Conservation (phyloP, 1,140 invertebrate genomes). For the Sminthurides bifidus region DNA sequence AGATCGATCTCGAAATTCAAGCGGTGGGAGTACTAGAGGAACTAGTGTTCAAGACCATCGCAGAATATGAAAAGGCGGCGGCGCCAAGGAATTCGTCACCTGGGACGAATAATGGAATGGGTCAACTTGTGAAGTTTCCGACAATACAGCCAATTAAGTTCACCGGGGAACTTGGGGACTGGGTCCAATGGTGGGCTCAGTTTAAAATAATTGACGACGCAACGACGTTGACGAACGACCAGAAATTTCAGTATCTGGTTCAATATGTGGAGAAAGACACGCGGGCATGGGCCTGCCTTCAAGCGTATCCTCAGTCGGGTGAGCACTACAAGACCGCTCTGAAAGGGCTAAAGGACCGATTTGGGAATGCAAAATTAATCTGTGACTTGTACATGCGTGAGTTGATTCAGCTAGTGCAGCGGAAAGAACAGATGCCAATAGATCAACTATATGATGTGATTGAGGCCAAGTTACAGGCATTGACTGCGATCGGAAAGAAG, state of each 20-base stretch:
- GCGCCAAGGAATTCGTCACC: no score
- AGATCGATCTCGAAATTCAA: no score
- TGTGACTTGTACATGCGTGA: slow-evolving; percentile 6
- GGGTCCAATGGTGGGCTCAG: slow-evolving; percentile 35
- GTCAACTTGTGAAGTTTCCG: no score
- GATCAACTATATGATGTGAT: slow-evolving; percentile 29
- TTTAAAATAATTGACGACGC: slow-evolving; percentile 36
- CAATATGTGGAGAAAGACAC: slow-evolving; percentile 21
- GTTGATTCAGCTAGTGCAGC: not conserved
- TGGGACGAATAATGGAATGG: no score
- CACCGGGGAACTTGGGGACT: slow-evolving; percentile 33
- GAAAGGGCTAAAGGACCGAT: slow-evolving; percentile 3
- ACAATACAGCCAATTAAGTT: slow-evolving; percentile 34
- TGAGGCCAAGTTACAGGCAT: slow-evolving; percentile 31
- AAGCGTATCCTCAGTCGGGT: not conserved
- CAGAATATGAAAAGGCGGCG: no score
- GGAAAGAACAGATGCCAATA: slow-evolving; percentile 4
- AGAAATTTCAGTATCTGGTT: slow-evolving; percentile 33
- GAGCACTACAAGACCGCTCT: no score
- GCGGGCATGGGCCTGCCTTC: not conserved
- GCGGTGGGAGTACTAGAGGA: no score
- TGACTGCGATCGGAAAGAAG: slow-evolving; percentile 36
- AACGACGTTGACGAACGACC: slow-evolving; percentile 18
- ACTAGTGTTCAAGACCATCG: no score
- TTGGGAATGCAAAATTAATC: not conserved